These are phyloP conservation scores for Diplosoma virens DNA, from an alignment of 23 tunicate genomes.

Conservation along the genomic window DNA sequence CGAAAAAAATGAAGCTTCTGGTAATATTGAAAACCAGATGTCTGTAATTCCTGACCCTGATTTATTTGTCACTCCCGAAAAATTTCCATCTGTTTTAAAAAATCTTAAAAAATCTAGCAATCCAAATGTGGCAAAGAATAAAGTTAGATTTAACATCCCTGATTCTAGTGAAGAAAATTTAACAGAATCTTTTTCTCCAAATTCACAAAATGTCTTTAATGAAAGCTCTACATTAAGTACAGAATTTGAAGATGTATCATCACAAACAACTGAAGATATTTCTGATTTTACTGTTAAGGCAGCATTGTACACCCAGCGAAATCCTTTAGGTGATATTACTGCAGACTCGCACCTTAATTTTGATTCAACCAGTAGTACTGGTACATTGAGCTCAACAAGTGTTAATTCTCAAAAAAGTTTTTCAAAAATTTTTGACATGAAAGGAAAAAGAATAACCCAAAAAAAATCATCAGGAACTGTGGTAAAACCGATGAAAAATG, in stretches of 20 bases:
- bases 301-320: slow-evolving; percentile 61
- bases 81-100: not conserved
- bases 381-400: not conserved
- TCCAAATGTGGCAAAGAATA: slow-evolving; percentile 18
- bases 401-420: not conserved
- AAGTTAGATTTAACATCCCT: slow-evolving; percentile 76
- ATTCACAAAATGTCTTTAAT: not conserved
- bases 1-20: not conserved
- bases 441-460: slow-evolving; percentile 17
- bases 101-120: not conserved
- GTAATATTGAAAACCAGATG: not conserved
- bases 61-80: slow-evolving; percentile 41
- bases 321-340: slow-evolving; percentile 84
- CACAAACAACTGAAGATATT: slow-evolving; percentile 35
- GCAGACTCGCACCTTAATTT: slow-evolving; percentile 17
- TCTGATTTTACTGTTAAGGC: slow-evolving; percentile 59
- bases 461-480: not conserved
- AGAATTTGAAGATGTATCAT: slow-evolving; percentile 32
- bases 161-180: slow-evolving; percentile 30
- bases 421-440: slow-evolving; percentile 36
- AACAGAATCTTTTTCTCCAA: not conserved
- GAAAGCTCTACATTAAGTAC: slow-evolving; percentile 29
- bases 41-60: slow-evolving; percentile 17
- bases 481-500: not conserved
- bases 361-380: slow-evolving; percentile 4